A percentile compares a stretch with the other conserved stretches of the same genome.
Evolutionary conservation across 2,113 vertebrate species (phyloP).

Genomic region (Picathartes gymnocephalus): DNA sequence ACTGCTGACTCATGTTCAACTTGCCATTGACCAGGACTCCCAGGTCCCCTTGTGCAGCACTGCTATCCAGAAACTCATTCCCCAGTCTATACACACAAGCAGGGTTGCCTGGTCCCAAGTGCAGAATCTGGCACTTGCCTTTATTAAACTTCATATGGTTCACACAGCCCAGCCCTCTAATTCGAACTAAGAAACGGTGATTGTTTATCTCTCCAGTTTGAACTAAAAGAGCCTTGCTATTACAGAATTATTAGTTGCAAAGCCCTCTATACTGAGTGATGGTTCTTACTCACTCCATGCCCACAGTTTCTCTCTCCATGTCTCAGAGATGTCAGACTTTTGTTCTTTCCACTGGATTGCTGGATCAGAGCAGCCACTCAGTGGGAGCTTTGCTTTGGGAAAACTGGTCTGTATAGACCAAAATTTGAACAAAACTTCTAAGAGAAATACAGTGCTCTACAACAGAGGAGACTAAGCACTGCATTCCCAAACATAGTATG

Average conservation of each 20-base stretch:
- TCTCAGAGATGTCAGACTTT: neutral
- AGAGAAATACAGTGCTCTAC: neutral
- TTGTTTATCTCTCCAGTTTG: neutral
- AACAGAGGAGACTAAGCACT: neutral
- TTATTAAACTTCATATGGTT: neutral
- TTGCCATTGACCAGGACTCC: accelerated
- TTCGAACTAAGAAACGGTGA: neutral
- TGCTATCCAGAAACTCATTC: accelerated
- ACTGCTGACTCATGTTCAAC: accelerated
- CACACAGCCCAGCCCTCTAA: neutral
- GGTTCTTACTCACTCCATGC: neutral
- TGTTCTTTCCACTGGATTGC: neutral
- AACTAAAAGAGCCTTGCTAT: neutral
- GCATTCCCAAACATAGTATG: neutral
- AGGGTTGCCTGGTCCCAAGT: accelerated
- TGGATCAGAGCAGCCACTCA: neutral
- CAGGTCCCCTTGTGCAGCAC: accelerated
- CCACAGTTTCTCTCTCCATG: neutral
- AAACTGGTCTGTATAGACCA: neutral
- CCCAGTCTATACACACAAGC: accelerated
- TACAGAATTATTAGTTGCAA: neutral
- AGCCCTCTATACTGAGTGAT: neutral
- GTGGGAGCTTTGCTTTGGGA: neutral
- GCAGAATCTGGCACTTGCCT: neutral
- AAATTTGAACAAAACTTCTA: neutral